These are phyloP conservation scores for Ormyrus rosae DNA, from an alignment of 2,888 invertebrate genomes.

Conservation along the genomic window DNA sequence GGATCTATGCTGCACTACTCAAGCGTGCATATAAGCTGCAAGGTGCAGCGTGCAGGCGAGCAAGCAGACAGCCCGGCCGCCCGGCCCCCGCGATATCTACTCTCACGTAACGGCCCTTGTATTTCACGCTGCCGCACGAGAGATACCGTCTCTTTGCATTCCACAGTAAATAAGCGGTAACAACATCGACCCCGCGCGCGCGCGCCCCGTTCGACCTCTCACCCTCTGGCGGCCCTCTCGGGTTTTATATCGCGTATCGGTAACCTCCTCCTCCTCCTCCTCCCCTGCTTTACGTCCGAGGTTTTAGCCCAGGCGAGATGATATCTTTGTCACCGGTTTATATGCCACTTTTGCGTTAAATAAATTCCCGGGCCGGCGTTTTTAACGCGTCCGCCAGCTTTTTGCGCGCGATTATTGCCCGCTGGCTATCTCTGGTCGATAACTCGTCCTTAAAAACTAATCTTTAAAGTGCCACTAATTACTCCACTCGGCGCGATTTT, in stretches of 20 bases:
- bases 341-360: conserved; percentile 26
- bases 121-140: conserved; percentile 46
- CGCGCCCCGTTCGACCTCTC: conserved; percentile 10
- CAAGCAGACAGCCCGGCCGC: background rate
- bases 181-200: conserved; percentile 57
- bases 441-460: background rate
- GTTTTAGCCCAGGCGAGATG: conserved; percentile 14
- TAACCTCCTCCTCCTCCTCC: background rate
- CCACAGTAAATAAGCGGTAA: conserved; percentile 69
- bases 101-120: conserved; percentile 53
- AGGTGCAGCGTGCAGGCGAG: background rate
- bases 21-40: conserved; percentile 23
- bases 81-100: conserved; percentile 53
- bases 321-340: conserved; percentile 41
- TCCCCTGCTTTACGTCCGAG: background rate
- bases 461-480: no score
- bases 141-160: conserved; percentile 62
- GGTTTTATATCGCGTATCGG: conserved; percentile 28
- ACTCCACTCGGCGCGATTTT: no score
- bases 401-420: no score
- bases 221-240: conserved; percentile 8
- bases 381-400: background rate
- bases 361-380: conserved; percentile 11
- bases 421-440: background rate
- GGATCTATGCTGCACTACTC: background rate